Base-by-base conservation (phyloP, 2,797 vertebrate species). In the Hoplostethus atlanticus region DNA sequence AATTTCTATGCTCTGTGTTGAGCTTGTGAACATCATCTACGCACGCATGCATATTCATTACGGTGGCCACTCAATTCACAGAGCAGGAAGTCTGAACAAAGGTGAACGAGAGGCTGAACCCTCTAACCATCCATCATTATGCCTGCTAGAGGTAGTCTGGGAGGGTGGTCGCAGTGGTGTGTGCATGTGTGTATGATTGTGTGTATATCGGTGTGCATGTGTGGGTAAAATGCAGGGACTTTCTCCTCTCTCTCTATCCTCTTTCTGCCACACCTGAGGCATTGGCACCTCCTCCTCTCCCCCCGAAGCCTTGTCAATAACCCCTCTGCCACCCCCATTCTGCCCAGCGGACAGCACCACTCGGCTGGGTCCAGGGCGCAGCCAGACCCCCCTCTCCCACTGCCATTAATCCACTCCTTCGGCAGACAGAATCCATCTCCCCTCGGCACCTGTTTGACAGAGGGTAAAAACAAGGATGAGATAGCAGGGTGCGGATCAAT, bases 381-480 rank as follows among this genome's bases (percentile, higher is more conserved):
- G 69, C 71, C 76, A 73, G 77, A 84, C 74, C 79, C 76, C 82
- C 79, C 74, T 62, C 78, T 68, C 25, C 76, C 59, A 64, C 91
- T 73, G 68, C 91, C 86, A 94, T 95, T 95, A 94, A 95, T 95
- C 94, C 94, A 94, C 89, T 95, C 84, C 88, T 89, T 87, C 66
- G 66, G 85, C 92, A 89, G 92, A 94, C 90, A 91, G 88, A 92
- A 94, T 94, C 94, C 91, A 92, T 95, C 93, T 93, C 94, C 92
- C 92, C 83, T 87, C 68, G 84, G 92, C 93, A 89, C 84, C 91
- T 88, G 89, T 92, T 91, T 94, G 95, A 95, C 93, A 94, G 92
- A 91, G 90, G 92, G 91, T 93, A 95, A 94, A 94, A 95, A 91
- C 90, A 90, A 89, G 86, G 83, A 93, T 91, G 91, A 94, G 93